phyloP scores from a whole-genome alignment of 64 coral and sea anemone species.

The Dendrophyllia cribrosa region DNA sequence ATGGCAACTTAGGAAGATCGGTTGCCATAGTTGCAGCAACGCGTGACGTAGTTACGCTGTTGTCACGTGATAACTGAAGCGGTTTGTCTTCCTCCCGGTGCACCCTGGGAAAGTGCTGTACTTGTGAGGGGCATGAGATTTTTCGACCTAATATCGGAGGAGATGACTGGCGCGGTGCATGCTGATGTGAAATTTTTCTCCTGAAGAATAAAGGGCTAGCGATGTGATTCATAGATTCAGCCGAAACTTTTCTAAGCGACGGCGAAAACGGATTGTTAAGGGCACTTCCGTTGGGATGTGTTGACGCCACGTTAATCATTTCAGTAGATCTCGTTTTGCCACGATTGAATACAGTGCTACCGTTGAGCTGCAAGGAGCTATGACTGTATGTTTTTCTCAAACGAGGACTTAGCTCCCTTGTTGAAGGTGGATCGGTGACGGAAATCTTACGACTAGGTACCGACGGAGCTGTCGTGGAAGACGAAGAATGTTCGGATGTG shows the following conservation, averaged over 20 bases:
- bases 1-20: constrained; percentile 7
- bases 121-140: neutral
- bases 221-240: neutral
- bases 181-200: neutral
- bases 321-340: neutral
- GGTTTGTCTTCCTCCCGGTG: constrained; percentile 4
- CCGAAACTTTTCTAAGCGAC: neutral
- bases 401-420: neutral
- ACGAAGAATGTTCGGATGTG: constrained; percentile 20
- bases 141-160: neutral
- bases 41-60: neutral
- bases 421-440: constrained; percentile 33
- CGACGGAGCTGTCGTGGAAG: constrained; percentile 12
- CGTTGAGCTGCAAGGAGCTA: neutral
- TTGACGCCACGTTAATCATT: neutral
- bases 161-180: neutral
- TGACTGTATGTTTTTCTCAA: neutral
- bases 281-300: neutral
- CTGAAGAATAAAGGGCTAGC: constrained; percentile 20
- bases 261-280: neutral
- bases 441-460: constrained; percentile 35
- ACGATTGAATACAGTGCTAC: neutral
- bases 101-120: neutral
- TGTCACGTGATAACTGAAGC: constrained; percentile 8
- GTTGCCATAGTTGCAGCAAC: neutral